These are phyloP conservation scores for Saccostrea cuccullata DNA, from an alignment of 1,140 invertebrate species.

Conservation along the genomic window DNA sequence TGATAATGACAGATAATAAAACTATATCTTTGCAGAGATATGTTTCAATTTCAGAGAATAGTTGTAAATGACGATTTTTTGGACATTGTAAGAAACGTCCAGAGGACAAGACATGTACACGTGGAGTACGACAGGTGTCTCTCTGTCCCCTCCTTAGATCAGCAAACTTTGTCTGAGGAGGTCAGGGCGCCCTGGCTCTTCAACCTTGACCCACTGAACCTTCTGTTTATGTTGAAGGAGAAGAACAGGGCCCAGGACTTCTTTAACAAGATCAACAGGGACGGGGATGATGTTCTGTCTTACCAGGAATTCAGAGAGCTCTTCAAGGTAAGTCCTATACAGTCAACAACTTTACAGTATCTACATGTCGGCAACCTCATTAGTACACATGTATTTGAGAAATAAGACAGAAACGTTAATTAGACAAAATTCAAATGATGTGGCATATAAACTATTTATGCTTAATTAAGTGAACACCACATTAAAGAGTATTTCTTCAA, in stretches of 20 bases:
- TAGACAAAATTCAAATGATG: not conserved
- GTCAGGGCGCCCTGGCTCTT: slow-evolving; percentile 52
- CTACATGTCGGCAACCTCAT: no score
- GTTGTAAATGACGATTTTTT: slow-evolving; percentile 51
- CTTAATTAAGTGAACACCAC: no score
- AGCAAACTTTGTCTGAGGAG: slow-evolving; percentile 42
- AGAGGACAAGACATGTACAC: slow-evolving; percentile 29
- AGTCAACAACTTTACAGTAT: not conserved
- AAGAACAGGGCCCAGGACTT: slow-evolving; percentile 57
- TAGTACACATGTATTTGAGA: not conserved
- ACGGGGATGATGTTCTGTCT: slow-evolving; percentile 48
- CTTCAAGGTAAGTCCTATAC: slow-evolving; percentile 8
- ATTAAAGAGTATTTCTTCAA: no score
- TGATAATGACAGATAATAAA: no score
- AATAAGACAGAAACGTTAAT: not conserved
- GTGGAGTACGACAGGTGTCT: slow-evolving; percentile 45
- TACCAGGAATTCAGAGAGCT: slow-evolving; percentile 47
- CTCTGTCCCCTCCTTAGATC: slow-evolving; percentile 26
- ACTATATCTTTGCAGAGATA: no score
- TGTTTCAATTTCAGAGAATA: slow-evolving; percentile 40
- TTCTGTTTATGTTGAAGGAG: slow-evolving; percentile 54
- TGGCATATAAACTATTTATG: no score
- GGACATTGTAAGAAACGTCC: slow-evolving; percentile 17
- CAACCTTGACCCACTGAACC: slow-evolving; percentile 50
- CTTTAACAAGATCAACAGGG: slow-evolving; percentile 56